Percentiles rank a stretch among this genome's conserved stretches.
Conservation (phyloP, 2,797 vertebrate species). For the Harpagifer antarcticus region DNA sequence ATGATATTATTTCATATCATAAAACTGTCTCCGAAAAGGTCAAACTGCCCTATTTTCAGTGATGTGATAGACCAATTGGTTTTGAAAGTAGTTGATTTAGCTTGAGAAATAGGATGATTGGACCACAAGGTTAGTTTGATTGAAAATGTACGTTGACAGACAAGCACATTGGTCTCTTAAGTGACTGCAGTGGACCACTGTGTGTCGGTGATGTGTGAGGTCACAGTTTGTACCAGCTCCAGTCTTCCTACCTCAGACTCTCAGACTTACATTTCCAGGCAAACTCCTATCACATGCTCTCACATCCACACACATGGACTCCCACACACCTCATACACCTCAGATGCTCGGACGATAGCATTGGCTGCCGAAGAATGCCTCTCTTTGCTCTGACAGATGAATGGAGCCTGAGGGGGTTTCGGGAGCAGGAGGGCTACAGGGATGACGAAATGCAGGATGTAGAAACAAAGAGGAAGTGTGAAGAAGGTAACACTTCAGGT, state of each 20-base stretch:
- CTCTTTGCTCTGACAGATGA: constrained; percentile 66
- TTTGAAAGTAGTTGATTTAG: constrained; percentile 8
- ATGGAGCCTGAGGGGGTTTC: constrained; percentile 70
- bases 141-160: neutral
- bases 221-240: constrained; percentile 28
- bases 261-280: constrained; percentile 42
- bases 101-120: neutral
- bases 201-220: neutral
- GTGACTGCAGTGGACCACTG: neutral
- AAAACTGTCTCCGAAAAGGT: neutral
- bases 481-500: constrained; percentile 55
- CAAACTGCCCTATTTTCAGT: neutral
- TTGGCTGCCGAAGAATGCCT: constrained; percentile 65
- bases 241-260: constrained; percentile 15
- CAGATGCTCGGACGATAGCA: constrained; percentile 52
- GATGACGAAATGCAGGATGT: constrained; percentile 66
- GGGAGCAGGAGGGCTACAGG: constrained; percentile 54
- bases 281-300: constrained; percentile 31
- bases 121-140: constrained; percentile 7
- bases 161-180: constrained; percentile 3
- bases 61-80: neutral
- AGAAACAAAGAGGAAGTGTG: constrained; percentile 62
- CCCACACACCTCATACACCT: constrained; percentile 47
- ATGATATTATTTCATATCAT: neutral
- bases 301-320: constrained; percentile 29